A percentile compares a stretch with the other conserved stretches of the same genome.
Conservation (phyloP, 2,113 vertebrate species). For the Calidris pygmaea region DNA sequence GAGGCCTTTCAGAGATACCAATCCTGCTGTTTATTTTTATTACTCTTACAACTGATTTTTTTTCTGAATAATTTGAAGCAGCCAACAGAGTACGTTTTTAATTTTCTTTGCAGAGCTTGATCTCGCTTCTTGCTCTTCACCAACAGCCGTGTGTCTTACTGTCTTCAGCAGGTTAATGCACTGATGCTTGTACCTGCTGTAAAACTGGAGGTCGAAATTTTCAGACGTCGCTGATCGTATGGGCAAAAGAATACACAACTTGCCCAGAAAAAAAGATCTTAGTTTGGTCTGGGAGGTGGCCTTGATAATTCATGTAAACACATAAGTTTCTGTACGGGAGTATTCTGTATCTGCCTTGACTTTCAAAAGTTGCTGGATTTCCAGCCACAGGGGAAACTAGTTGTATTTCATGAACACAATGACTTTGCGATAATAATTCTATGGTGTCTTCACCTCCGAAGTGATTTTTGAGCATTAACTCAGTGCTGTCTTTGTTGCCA, state of each 20-base stretch:
- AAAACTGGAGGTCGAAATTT: not conserved
- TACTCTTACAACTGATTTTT: not conserved
- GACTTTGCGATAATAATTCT: not conserved
- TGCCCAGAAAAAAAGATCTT: not conserved
- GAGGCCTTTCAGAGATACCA: not conserved
- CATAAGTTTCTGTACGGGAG: not conserved
- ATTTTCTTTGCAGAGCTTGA: not conserved
- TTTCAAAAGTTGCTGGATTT: not conserved
- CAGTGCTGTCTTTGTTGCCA: not conserved
- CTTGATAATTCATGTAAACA: not conserved
- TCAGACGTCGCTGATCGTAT: not conserved
- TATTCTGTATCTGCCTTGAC: not conserved
- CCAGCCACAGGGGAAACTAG: not conserved
- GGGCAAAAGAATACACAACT: not conserved
- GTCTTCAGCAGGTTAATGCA: not conserved
- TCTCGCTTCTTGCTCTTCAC: not conserved
- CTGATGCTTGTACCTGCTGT: not conserved
- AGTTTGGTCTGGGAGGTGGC: not conserved
- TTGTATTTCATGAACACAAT: not conserved
- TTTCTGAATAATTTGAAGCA: not conserved
- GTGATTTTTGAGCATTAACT: not conserved
- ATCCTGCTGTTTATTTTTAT: constrained; percentile 14
- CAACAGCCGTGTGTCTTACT: not conserved
- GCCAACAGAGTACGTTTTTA: not conserved
- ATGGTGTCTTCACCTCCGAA: not conserved